Evolutionary conservation across 2,797 vertebrate genomes (phyloP), one percentile per base, ranked within the genome.

Genomic region (Cygnus olor): DNA sequence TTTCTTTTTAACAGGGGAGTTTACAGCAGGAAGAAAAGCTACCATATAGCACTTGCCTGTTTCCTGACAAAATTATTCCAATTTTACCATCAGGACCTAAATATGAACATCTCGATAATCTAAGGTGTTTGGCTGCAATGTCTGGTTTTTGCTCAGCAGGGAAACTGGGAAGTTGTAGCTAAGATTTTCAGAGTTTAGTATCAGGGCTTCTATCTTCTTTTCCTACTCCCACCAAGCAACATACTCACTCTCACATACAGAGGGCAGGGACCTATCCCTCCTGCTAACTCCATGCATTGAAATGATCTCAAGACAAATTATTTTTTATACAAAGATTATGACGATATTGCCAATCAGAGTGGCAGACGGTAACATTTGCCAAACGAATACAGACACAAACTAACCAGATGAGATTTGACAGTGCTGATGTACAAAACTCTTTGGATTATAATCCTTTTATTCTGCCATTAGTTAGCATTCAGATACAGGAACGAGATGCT

Each of bases 391-490:
- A 68, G 60, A 71, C 7, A 74, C 54, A 77, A 81, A 68, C 16
- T 71, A 90, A 57, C 40, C 17, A 69, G n/a, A 1, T 20, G 64
- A 80, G n/a, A 94, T 0, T 0, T 3, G 18, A 54, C 4, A 4
- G 30, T 51, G 45, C 42, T 80, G 72, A 49, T 14, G 2, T 17
- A 58, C 32, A 36, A 77, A 64, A 60, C 38, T 66, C 15, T 90
- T 5, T 30, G 21, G 63, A 63, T 47, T 76, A 80, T 27, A 80
- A 66, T 3, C 9, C 11, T 56, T 93, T 86, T 15, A 77, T 28
- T 90, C 65, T 85, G 57, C 38, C 34, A 34, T 69, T 58, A 82
- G 88, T 73, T 57, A 88, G 72, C 22, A 82, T 8, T 72, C 80
- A 87, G 49, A 78, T 53, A 79, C n/a, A 72, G 20, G 44, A 72